phyloP scores from a whole-genome alignment of 2,888 invertebrate genomes.

The Frankliniella intonsa region DNA sequence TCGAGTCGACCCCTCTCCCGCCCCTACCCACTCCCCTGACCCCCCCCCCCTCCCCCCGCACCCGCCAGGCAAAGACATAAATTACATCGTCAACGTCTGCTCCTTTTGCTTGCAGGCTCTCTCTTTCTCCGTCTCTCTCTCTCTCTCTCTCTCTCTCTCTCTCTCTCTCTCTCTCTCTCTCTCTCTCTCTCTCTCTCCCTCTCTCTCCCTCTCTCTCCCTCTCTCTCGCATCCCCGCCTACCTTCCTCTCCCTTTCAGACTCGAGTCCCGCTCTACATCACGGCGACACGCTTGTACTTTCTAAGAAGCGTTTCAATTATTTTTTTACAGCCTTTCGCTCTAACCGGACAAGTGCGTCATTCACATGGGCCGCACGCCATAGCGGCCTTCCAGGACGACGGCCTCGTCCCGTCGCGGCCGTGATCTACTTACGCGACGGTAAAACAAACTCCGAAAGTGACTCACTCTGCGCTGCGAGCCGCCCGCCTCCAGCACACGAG shows the following conservation, averaged over 20 bases:
- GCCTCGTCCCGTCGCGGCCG: too few relatives aligned
- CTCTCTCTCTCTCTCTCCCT: not conserved
- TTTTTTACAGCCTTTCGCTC: too few relatives aligned
- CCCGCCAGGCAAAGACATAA: not conserved
- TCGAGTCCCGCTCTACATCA: too few relatives aligned
- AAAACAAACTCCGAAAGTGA: too few relatives aligned
- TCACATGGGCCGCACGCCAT: too few relatives aligned
- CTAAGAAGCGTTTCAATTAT: too few relatives aligned
- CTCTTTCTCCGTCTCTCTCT: not conserved
- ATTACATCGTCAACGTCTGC: conserved; percentile 9
- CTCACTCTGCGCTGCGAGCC: too few relatives aligned
- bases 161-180: not conserved
- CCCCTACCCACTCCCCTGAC: not conserved
- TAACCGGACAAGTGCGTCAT: too few relatives aligned
- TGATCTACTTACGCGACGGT: too few relatives aligned
- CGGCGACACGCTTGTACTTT: too few relatives aligned
- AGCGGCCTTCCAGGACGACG: too few relatives aligned
- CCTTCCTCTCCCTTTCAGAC: not conserved
- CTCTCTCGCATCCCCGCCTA: not conserved
- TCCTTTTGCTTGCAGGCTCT: not conserved
- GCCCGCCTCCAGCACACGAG: too few relatives aligned
- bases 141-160: conserved; percentile 1
- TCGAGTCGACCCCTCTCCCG: not conserved
- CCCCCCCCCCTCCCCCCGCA: not conserved
- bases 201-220: not conserved